These are phyloP conservation scores for Eptesicus fuscus DNA, from an alignment of 2,113 vertebrate species.

Conservation along the genomic window DNA sequence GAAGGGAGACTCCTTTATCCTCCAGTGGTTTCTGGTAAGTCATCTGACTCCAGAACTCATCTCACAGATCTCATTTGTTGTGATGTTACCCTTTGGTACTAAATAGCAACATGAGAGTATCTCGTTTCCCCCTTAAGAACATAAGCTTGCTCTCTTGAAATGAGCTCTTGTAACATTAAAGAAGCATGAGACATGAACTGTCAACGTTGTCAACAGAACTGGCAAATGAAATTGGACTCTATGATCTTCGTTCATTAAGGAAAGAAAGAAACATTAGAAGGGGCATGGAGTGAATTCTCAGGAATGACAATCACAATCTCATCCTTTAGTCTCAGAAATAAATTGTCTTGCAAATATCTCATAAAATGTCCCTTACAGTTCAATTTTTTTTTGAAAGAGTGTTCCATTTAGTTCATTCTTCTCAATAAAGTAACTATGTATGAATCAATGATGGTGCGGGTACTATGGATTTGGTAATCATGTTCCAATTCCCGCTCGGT, in stretches of 20 bases:
- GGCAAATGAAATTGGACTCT: background rate
- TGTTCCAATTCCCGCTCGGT: slow-evolving; percentile 52
- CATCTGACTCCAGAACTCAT: background rate
- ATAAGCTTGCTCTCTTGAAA: background rate
- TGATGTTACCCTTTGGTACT: background rate
- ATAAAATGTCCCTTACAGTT: background rate
- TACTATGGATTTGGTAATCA: slow-evolving; percentile 60
- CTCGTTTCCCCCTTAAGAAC: background rate
- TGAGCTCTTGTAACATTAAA: background rate
- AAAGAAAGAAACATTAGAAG: background rate
- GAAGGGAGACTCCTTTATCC: background rate
- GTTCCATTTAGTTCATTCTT: slow-evolving; percentile 39
- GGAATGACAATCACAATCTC: background rate
- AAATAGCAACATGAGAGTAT: background rate
- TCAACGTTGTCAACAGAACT: background rate
- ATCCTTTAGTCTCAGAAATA: background rate
- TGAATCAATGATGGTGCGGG: slow-evolving; percentile 17
- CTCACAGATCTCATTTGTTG: background rate
- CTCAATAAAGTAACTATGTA: background rate
- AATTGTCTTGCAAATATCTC: background rate
- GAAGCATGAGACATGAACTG: background rate
- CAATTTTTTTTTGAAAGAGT: background rate
- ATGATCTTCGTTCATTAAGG: background rate
- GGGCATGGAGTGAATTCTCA: background rate
- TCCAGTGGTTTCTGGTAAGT: background rate